Evolutionary conservation across 2,888 invertebrate species (phyloP), one percentile per base, ranked within the genome.

Genomic region (Trypoxylon attenuatum): DNA sequence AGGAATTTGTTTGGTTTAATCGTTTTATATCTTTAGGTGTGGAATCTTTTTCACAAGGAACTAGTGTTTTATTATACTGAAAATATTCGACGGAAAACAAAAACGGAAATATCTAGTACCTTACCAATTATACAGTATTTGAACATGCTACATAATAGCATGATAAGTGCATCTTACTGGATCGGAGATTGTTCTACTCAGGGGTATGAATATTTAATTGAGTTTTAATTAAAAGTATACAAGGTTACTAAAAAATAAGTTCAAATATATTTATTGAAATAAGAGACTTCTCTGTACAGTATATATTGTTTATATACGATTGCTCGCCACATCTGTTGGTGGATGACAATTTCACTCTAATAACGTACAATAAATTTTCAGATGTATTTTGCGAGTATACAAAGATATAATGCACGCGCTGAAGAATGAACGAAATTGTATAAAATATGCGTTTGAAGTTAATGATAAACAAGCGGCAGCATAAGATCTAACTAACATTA

Each of bases 1-100:
- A n/a, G n/a, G n/a, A n/a, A n/a, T n/a, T n/a, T n/a, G n/a, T n/a
- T n/a, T n/a, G n/a, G n/a, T n/a, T n/a, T n/a, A n/a, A n/a, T n/a
- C n/a, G n/a, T n/a, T n/a, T n/a, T n/a, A n/a, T 41, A 29, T 57
- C 22, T 21, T 47, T 18, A 92, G 91, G 90, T 94, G 0, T 94
- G 94, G 91, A 88, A 90, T 60, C 90, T 94, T 89, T 95, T 96
- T 82, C 90, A 90, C 62, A 89, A 91, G 19, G 94, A 95, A 82
- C 91, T 96, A 42, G 91, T 93, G 69, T 90, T 90, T 21, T 91
- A 92, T 47, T 69, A 53, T 27, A 33, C 41, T 0, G n/a, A n/a
- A n/a, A 93, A 92, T 64, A 88, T 92, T 33, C 10, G 77, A 89
- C 91, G n/a, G n/a, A 41, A 86, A 88, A 1, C 89, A 90, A 3